Percentiles rank a stretch among this genome's conserved stretches.
phyloP scores from a whole-genome alignment of 2,797 vertebrate species.

The Austrolebias charrua region DNA sequence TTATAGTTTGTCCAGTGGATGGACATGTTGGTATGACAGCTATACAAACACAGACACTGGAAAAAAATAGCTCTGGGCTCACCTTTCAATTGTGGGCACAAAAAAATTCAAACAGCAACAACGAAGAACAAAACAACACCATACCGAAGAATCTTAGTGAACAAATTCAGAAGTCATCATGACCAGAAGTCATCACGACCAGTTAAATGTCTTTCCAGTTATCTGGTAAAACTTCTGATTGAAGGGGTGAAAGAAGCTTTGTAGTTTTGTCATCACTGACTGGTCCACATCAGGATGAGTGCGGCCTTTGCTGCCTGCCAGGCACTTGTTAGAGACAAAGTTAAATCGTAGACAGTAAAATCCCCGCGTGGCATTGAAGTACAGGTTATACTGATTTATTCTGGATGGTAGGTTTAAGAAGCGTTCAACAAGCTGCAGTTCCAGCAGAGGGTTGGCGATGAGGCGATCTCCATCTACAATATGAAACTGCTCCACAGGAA shows the following conservation, averaged over 20 bases:
- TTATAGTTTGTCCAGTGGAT: no score
- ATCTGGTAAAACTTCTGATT: constrained; percentile 99
- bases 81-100: constrained; percentile 10
- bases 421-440: constrained; percentile 91
- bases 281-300: constrained; percentile 92
- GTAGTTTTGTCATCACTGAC: constrained; percentile 90
- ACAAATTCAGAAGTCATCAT: constrained; percentile 70
- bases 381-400: constrained; percentile 94
- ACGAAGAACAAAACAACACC: no score
- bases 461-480: constrained; percentile 93
- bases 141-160: constrained; percentile 15
- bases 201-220: constrained; percentile 94
- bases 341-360: constrained; percentile 97
- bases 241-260: constrained; percentile 94
- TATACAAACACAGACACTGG: no score
- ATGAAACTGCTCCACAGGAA: constrained; percentile 94
- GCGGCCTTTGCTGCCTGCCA: constrained; percentile 96
- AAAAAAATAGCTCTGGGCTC: not conserved
- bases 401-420: constrained; percentile 92
- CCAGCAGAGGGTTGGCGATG: constrained; percentile 91
- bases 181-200: no score
- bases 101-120: not conserved
- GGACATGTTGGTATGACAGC: no score
- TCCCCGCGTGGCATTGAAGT: constrained; percentile 95
- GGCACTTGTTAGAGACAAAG: constrained; percentile 97